Conservation (phyloP, 1,140 invertebrate genomes). For the Coboldia fuscipes region DNA sequence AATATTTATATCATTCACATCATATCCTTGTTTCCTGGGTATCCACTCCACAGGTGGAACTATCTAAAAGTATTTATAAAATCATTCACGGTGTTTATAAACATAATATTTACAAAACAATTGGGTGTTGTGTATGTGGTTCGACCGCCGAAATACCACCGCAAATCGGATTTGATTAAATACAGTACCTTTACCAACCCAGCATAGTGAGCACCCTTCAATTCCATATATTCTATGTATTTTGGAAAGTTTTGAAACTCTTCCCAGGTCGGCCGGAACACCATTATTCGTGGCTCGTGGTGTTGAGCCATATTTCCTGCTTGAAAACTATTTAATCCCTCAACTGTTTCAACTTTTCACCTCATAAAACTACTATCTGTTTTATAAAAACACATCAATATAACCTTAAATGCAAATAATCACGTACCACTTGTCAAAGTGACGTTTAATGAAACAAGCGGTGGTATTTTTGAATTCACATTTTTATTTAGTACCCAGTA, state of each 20-base stretch:
- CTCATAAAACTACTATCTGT: too few relatives aligned
- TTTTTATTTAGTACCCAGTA: too few relatives aligned
- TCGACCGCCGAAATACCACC: background rate
- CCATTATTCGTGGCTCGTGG: constrained; percentile 24
- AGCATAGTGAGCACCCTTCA: constrained; percentile 79
- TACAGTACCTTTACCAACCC: constrained; percentile 59
- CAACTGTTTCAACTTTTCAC: too few relatives aligned
- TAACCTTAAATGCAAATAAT: too few relatives aligned
- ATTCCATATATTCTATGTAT: constrained; percentile 84
- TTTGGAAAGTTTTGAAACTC: constrained; percentile 90
- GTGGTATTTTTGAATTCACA: too few relatives aligned
- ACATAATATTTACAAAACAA: background rate
- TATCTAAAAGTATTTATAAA: too few relatives aligned
- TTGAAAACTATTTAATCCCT: too few relatives aligned
- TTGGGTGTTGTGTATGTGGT: background rate
- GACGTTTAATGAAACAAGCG: too few relatives aligned
- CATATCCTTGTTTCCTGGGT: constrained; percentile 69
- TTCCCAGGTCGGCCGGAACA: constrained; percentile 85
- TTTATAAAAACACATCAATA: too few relatives aligned
- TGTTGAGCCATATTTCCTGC: too few relatives aligned
- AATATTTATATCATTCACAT: constrained; percentile 52
- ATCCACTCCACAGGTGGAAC: constrained; percentile 88
- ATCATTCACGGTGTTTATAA: background rate
- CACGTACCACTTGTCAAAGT: too few relatives aligned
- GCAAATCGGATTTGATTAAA: background rate